These are phyloP conservation scores for Octopus sinensis DNA, from an alignment of 1,140 invertebrate genomes.

Conservation along the genomic window DNA sequence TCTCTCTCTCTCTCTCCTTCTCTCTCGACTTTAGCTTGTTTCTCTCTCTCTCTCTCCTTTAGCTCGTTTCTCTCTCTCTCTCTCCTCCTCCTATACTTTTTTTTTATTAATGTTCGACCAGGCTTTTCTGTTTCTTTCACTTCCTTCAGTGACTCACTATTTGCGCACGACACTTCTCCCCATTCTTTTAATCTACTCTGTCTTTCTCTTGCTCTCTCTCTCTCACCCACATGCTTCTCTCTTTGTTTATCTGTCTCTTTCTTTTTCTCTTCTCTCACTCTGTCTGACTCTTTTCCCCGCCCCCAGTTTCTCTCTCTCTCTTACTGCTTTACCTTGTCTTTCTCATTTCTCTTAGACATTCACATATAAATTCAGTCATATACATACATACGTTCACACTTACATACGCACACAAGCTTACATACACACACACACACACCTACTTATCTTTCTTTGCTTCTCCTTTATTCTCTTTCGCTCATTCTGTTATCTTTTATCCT, in stretches of 20 bases:
- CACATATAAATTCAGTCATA: background rate
- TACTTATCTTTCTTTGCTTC: no score
- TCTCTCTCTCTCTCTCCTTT: background rate
- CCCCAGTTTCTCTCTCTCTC: slow-evolving; percentile 10
- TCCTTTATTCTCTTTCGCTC: no score
- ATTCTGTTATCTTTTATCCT: no score
- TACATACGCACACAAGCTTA: no score
- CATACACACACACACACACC: no score
- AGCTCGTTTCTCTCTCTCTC: background rate
- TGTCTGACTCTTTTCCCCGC: background rate
- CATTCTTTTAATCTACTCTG: background rate
- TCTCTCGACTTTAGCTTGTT: background rate
- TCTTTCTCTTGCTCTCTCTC: slow-evolving; percentile 10
- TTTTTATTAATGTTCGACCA: background rate
- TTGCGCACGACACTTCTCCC: background rate
- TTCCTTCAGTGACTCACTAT: background rate
- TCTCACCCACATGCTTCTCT: background rate
- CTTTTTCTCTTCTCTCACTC: slow-evolving; percentile 1
- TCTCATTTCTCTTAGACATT: background rate
- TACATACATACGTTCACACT: background rate
- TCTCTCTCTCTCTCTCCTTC: background rate
- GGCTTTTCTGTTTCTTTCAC: background rate
- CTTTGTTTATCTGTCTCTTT: background rate
- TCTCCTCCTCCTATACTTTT: background rate
- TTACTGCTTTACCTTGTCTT: background rate